phyloP scores from a whole-genome alignment of 2,113 vertebrate genomes.

The Eolophus roseicapilla region DNA sequence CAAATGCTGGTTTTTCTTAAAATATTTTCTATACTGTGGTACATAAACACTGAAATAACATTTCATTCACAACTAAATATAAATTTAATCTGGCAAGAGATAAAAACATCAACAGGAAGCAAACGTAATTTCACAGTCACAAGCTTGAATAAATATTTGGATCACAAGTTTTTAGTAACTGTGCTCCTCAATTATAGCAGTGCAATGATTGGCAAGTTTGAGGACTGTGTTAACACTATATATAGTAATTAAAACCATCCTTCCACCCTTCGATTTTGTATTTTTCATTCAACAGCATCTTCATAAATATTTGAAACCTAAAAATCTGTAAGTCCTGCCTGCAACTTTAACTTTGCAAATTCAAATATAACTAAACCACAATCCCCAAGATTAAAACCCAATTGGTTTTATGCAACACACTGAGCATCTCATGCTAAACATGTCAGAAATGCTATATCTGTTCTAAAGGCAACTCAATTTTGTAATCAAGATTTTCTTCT shows the following conservation, averaged over 20 bases:
- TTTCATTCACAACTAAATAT: neutral
- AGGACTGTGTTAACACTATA: neutral
- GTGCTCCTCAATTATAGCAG: neutral
- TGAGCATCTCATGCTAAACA: neutral
- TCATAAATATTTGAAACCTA: neutral
- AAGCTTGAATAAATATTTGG: conserved; percentile 10
- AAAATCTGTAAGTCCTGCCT: neutral
- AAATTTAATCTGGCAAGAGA: neutral
- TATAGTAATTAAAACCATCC: neutral
- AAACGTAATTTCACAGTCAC: neutral
- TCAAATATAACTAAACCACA: neutral
- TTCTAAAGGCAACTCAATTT: neutral
- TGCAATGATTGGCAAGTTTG: neutral
- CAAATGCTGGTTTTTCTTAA: neutral
- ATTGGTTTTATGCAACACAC: neutral
- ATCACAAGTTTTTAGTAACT: neutral
- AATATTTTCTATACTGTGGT: neutral
- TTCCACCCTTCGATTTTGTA: neutral
- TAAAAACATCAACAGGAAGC: conserved; percentile 5
- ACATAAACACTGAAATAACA: neutral
- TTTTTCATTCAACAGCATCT: neutral
- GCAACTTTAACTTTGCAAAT: neutral
- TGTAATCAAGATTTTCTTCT: neutral
- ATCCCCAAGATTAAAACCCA: neutral
- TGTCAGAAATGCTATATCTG: neutral